phyloP scores from a whole-genome alignment of 2,113 vertebrate genomes.

The Myxocyprinus asiaticus region DNA sequence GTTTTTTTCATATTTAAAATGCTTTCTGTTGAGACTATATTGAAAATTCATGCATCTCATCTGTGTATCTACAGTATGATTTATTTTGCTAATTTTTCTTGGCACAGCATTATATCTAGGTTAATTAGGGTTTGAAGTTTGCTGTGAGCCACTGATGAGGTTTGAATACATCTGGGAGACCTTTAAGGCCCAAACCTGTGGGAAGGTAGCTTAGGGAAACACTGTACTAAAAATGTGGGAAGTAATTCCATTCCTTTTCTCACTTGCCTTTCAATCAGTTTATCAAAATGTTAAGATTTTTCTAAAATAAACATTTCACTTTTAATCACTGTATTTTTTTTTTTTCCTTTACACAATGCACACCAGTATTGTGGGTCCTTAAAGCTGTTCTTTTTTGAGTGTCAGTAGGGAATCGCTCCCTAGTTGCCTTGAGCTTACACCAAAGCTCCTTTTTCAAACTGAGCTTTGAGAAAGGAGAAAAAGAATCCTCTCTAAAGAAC shows the following conservation, averaged over 20 bases:
- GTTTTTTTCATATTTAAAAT: constrained; percentile 21
- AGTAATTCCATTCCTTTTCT: constrained; percentile 64
- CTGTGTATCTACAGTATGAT: constrained; percentile 17
- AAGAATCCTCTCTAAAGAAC: constrained; percentile 69
- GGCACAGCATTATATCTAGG: constrained; percentile 35
- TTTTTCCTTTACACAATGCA: constrained; percentile 72
- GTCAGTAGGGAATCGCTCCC: constrained; percentile 73
- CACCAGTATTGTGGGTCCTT: constrained; percentile 69
- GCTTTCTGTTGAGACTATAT: neutral
- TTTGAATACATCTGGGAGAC: constrained; percentile 45
- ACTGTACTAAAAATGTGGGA: constrained; percentile 69
- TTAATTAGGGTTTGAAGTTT: constrained; percentile 50
- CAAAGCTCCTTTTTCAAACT: constrained; percentile 78
- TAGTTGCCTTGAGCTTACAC: constrained; percentile 74
- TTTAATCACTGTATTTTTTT: constrained; percentile 78
- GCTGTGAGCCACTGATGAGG: constrained; percentile 31
- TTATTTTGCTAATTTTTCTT: constrained; percentile 23
- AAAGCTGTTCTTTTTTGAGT: constrained; percentile 75
- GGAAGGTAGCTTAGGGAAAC: constrained; percentile 48
- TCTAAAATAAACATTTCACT: constrained; percentile 82
- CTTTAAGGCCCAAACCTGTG: constrained; percentile 36
- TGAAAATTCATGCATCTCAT: constrained; percentile 26
- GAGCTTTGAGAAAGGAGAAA: constrained; percentile 69
- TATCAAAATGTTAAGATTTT: constrained; percentile 66
- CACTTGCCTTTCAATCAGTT: constrained; percentile 65